phyloP scores from a whole-genome alignment of 2,113 vertebrate genomes.

The Istiophorus platypterus region DNA sequence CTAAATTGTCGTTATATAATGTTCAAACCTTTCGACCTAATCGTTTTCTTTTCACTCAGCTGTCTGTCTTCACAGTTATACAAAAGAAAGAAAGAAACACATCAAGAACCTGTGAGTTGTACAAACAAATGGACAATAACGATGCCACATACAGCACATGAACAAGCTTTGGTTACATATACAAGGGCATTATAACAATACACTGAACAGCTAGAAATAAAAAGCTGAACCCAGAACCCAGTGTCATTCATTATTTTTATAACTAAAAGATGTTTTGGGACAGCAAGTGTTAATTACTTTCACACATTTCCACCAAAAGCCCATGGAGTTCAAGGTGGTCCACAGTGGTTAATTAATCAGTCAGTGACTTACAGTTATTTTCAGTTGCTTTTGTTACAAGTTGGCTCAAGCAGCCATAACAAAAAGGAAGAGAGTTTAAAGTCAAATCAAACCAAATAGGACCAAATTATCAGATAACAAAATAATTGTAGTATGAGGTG shows the following conservation, averaged over 20 bases:
- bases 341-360: neutral
- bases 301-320: neutral
- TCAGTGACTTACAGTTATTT: too few relatives aligned
- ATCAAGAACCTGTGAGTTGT: conserved; percentile 7
- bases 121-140: neutral
- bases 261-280: neutral
- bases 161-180: neutral
- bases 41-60: neutral
- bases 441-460: too few relatives aligned
- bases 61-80: neutral
- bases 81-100: neutral
- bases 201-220: neutral
- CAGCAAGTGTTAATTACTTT: neutral
- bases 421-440: too few relatives aligned
- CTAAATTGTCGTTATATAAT: too few relatives aligned
- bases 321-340: too few relatives aligned
- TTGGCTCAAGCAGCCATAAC: too few relatives aligned
- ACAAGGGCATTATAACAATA: neutral
- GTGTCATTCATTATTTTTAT: neutral
- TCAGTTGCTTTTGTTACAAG: too few relatives aligned
- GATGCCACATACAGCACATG: neutral
- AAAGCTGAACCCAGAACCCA: neutral
- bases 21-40: neutral
- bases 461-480: too few relatives aligned
- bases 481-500: too few relatives aligned